Conservation (phyloP, 2,797 vertebrate species). For the Bradypodion pumilum region DNA sequence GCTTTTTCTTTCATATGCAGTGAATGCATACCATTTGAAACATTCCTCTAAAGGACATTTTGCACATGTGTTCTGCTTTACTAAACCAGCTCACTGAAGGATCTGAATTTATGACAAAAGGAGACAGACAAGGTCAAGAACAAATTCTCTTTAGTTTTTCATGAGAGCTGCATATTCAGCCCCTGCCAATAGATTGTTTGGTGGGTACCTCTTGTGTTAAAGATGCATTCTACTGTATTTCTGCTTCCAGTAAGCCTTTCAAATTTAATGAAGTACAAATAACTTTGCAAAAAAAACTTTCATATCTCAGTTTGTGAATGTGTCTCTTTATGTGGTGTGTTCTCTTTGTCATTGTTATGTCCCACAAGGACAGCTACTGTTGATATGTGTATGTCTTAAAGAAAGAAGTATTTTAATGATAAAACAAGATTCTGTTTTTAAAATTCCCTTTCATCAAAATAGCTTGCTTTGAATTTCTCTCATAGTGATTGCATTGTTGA, state of each 20-base stretch:
- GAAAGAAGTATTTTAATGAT: conserved; percentile 55
- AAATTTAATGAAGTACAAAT: conserved; percentile 45
- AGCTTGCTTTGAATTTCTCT: conserved; percentile 53
- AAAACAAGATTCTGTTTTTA: conserved; percentile 61
- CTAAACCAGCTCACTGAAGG: not conserved
- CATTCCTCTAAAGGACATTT: not conserved
- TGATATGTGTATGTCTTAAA: conserved; percentile 48
- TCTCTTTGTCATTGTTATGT: conserved; percentile 65
- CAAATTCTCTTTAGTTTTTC: no score
- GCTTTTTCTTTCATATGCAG: not conserved
- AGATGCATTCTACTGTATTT: conserved; percentile 35
- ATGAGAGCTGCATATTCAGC: not conserved
- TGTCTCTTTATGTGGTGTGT: conserved; percentile 24
- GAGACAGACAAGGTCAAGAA: not conserved
- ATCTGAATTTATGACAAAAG: not conserved
- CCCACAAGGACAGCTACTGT: conserved; percentile 71
- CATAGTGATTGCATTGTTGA: conserved; percentile 64
- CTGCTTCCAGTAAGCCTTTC: conserved; percentile 43
- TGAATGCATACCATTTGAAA: not conserved
- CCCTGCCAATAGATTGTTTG: not conserved
- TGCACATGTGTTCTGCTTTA: not conserved
- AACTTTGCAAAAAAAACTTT: conserved; percentile 35
- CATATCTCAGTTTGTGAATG: conserved; percentile 26
- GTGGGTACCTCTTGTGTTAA: not conserved
- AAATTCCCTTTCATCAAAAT: conserved; percentile 69